Base-by-base conservation (phyloP, 2,797 vertebrate genomes). In the Podargus strigoides region DNA sequence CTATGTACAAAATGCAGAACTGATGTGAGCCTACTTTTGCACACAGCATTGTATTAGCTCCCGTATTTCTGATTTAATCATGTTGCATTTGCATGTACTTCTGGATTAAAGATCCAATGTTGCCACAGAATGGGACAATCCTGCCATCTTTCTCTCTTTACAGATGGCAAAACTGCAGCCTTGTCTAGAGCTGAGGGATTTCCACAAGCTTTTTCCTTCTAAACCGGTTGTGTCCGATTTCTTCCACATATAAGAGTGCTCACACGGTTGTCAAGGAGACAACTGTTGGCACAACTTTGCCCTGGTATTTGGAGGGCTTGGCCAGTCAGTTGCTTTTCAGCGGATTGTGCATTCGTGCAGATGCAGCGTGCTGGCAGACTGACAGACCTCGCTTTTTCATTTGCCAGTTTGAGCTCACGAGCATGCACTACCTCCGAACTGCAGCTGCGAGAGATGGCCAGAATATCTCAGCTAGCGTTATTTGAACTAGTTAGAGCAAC, bases 271-370 rank as follows among this genome's bases (percentile, higher is more conserved):
- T 81, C 89, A 91, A 75, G 90, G 90, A 94, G 70, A 95, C 75
- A 83, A 72, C 37, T 67, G 81, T 87, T 94, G 86, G 94, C 89
- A 94, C 41, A 94, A 78, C 60, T 93, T 89, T 89, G 78, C 52
- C 44, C 64, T 92, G 81, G 66, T 87, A 92, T 95, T 92, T 93
- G 86, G 52, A 87, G 41, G 64, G 81, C 58, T 93, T 56, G 89
- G 77, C 69, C 64, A 91, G 78, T 49, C 14, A 1, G 46, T 46
- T 76, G 72, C 60, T 89, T 85, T 75, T 78, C 84, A 92, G 64
- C 2, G 21, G 76, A 83, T 56, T 94, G 70, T 76, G 75, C 76
- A 56, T 47, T 90, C 10, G 6, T 84, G 81, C 88, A 96, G 81
- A 93, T 87, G 81, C 72, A 96, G 70, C 37, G 63, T 1, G 1